Conservation (phyloP, 2,797 vertebrate species). For the Mus minutoides region DNA sequence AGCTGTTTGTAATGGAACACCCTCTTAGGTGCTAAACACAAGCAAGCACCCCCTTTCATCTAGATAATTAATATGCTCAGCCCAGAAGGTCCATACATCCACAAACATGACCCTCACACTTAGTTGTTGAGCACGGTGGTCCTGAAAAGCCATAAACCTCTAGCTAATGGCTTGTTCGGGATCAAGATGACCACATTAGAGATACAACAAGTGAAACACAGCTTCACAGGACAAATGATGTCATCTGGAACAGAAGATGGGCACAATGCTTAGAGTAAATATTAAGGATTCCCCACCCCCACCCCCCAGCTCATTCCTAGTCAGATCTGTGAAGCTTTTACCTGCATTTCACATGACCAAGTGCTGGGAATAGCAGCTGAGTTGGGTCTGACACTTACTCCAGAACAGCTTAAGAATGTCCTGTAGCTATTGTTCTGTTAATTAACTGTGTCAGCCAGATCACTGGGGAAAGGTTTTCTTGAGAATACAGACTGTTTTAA, state of each 20-base stretch:
- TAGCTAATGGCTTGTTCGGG: neutral
- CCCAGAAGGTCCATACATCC: conserved; percentile 5
- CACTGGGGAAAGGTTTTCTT: conserved; percentile 53
- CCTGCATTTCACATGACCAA: neutral
- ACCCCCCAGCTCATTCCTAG: neutral
- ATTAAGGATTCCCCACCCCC: neutral
- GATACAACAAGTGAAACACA: neutral
- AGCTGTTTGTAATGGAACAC: neutral
- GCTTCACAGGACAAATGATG: neutral
- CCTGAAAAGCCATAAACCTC: neutral
- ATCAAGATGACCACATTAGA: neutral
- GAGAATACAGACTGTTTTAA: conserved; percentile 69
- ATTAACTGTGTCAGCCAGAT: conserved; percentile 71
- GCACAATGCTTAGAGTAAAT: fast-evolving
- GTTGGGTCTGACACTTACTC: neutral
- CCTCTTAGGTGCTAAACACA: neutral
- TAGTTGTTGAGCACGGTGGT: neutral
- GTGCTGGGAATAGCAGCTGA: neutral
- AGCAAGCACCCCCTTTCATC: neutral
- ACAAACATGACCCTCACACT: neutral
- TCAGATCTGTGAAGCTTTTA: neutral
- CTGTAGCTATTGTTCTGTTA: conserved; percentile 65
- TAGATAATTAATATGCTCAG: neutral
- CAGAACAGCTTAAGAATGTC: neutral
- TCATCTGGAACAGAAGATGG: neutral